Conservation (phyloP, 2,888 invertebrate species). For the Polydrusus cervinus region DNA sequence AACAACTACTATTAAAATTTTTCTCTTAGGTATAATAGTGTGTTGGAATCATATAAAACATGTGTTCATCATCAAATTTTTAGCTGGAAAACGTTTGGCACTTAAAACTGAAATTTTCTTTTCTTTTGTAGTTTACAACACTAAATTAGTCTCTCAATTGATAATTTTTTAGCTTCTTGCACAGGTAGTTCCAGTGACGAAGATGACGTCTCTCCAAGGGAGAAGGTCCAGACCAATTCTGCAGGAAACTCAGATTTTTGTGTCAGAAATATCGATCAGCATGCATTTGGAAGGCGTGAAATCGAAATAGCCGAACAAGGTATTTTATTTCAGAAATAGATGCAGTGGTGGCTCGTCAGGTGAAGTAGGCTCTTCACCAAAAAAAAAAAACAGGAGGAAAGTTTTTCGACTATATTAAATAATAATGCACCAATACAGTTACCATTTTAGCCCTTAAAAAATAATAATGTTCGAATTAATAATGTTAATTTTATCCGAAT, state of each 20-base stretch:
- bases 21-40: too few species aligned
- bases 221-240: constrained; percentile 91
- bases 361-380: too few species aligned
- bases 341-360: too few species aligned
- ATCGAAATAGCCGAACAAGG: constrained; percentile 98
- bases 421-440: too few species aligned
- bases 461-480: too few species aligned
- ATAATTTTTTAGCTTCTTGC: constrained; percentile 69
- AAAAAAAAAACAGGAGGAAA: too few species aligned
- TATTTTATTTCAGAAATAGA: too few species aligned
- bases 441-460: too few species aligned
- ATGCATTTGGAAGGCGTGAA: constrained; percentile 94
- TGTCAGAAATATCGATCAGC: constrained; percentile 93
- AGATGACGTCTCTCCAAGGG: constrained; percentile 93
- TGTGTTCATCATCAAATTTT: not conserved
- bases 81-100: constrained; percentile 3
- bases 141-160: constrained; percentile 22
- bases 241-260: constrained; percentile 93
- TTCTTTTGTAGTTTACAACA: constrained; percentile 20
- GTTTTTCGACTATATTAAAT: too few species aligned
- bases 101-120: constrained; percentile 10
- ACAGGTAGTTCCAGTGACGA: constrained; percentile 95
- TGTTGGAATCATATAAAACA: too few species aligned
- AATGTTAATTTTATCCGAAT: too few species aligned
- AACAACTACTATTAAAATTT: too few species aligned